Conservation (phyloP, 2,888 invertebrate genomes). For the Leptinotarsa juncta region DNA sequence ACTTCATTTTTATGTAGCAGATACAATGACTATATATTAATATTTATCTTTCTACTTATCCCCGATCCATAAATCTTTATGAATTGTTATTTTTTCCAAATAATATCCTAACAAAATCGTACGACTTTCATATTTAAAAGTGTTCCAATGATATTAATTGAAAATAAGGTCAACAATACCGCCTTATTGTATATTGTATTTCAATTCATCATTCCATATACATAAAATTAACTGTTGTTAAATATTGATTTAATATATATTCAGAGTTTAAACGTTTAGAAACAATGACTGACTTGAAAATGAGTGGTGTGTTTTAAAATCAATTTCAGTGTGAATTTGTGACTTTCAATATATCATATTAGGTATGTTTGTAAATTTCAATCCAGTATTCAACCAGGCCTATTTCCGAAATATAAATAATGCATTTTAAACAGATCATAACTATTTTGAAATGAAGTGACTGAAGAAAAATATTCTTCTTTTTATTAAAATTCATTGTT, state of each 20-base stretch:
- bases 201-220: background rate
- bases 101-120: slow-evolving; percentile 9
- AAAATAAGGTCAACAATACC: slow-evolving; percentile 1
- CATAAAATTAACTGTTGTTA: background rate
- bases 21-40: background rate
- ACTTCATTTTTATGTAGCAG: background rate
- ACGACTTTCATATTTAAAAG: slow-evolving; percentile 18
- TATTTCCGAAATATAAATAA: background rate
- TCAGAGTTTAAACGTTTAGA: slow-evolving; percentile 2
- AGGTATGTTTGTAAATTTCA: slow-evolving; percentile 11
- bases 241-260: background rate
- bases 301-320: background rate
- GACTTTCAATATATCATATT: background rate
- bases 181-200: background rate
- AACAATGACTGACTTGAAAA: background rate
- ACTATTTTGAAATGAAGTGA: background rate
- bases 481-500: too few relatives aligned
- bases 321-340: background rate
- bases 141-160: slow-evolving; percentile 45
- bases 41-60: slow-evolving; percentile 16
- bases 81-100: slow-evolving; percentile 30
- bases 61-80: slow-evolving; percentile 29
- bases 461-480: too few relatives aligned
- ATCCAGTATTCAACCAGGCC: slow-evolving; percentile 18
- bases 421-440: background rate